Evolutionary conservation across 2,888 invertebrate species (phyloP), one percentile per base, ranked within the genome.

Genomic region (Poecilobothrus nobilitatus): DNA sequence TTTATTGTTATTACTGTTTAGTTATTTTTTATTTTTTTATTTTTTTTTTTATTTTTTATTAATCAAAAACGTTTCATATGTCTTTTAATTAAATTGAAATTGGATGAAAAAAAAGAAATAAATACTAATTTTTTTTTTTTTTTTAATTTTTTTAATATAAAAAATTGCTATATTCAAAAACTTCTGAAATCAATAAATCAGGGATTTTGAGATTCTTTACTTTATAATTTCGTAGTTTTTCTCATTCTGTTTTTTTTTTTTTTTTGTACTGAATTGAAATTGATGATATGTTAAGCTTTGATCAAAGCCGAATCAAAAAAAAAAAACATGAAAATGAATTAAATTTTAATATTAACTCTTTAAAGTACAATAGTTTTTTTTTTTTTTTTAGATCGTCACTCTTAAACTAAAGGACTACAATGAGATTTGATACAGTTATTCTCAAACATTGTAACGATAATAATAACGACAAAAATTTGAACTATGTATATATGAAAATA

Each of bases 181-280:
- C 53, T 53, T 53, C 53, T 53, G 53, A 53, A 53, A 53, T 53
- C 53, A 53, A 53, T 53, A 53, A 53, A 53, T 53, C 53, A 53
- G 53, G 18, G 53, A 53, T 53, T 53, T 53, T 12, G 15, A 37
- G 12, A 37, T 37, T 10, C 8, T 37, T 7, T 37, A 37, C 1
- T 37, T 37, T 34, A 34, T 34, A 7, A 8, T 34, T 8, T 34
- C 34, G 34, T 34, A 8, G 8, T 34, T 34, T 34, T 34, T 37
- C 7, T 37, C 7, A 2, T 37, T 37, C 1, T 37, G 4, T 12
- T 37, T 37, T 37, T 37, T 37, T 8, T 37, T 37, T 4, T 37
- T 7, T 37, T 37, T 37, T 37, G 9, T 8, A 53, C 15, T 53
- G 53, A 53, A 53, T 53, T 53, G 53, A 53, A 53, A 53, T 53